Conservation (phyloP, 1,140 invertebrate genomes). For the Bombus pyrosoma region DNA sequence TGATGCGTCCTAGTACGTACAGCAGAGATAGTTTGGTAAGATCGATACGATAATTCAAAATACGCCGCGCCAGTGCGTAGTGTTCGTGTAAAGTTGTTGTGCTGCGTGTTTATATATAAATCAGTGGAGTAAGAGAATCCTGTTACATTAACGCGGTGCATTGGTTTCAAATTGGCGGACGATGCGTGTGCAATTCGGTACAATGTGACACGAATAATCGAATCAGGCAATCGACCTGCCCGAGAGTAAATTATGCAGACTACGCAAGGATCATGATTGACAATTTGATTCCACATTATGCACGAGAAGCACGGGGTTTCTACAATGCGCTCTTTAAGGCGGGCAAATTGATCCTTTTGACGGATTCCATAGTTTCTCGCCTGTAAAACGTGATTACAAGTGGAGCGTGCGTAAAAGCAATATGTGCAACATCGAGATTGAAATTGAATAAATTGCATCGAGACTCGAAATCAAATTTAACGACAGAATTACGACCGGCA, state of each 20-base stretch:
- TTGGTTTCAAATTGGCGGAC: conserved; percentile 36
- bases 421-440: neutral
- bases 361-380: neutral
- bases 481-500: neutral
- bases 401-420: neutral
- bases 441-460: conserved; percentile 7
- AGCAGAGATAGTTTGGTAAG: neutral
- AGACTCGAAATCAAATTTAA: neutral
- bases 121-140: conserved; percentile 12
- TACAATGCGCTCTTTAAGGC: conserved; percentile 15
- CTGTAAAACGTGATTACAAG: neutral
- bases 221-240: conserved; percentile 37
- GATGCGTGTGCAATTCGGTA: conserved; percentile 1
- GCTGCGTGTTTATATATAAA: conserved; percentile 6
- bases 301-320: neutral
- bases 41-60: neutral
- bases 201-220: conserved; percentile 53
- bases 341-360: conserved; percentile 14
- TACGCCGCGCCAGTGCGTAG: neutral
- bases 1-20: too few relatives aligned
- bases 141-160: conserved; percentile 36
- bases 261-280: conserved; percentile 37
- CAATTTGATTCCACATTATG: conserved; percentile 44
- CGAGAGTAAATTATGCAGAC: conserved; percentile 30
- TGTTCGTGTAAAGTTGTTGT: too few relatives aligned